phyloP scores from a whole-genome alignment of 2,888 invertebrate species.

The Electrophaes corylata region DNA sequence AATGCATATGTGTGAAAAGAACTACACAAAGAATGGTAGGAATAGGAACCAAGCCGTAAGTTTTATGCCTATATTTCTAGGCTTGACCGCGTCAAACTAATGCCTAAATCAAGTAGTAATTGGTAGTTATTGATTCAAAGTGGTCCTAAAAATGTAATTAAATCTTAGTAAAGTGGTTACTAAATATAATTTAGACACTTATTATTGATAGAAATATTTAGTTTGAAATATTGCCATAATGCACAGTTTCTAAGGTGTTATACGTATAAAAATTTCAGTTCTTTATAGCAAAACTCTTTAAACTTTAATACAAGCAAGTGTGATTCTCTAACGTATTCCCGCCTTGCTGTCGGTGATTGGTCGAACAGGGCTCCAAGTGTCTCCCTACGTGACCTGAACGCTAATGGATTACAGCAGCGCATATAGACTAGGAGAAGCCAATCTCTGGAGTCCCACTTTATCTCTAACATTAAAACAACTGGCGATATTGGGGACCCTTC shows the following conservation, averaged over 20 bases:
- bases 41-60: too few species aligned
- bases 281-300: conserved; percentile 36
- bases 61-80: too few species aligned
- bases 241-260: background rate
- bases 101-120: too few species aligned
- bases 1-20: too few species aligned
- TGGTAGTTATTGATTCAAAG: too few species aligned
- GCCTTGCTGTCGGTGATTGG: conserved; percentile 76
- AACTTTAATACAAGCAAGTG: conserved; percentile 51
- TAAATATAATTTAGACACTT: too few species aligned
- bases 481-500: background rate
- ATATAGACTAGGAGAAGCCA: conserved; percentile 18
- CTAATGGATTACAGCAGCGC: conserved; percentile 44
- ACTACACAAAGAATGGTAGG: too few species aligned
- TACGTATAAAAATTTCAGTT: background rate
- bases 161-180: too few species aligned
- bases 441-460: conserved; percentile 13
- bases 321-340: conserved; percentile 71
- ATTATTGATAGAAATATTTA: background rate
- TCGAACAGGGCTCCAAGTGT: conserved; percentile 76
- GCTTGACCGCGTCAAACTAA: too few species aligned
- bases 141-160: too few species aligned
- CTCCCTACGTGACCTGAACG: conserved; percentile 68
- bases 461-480: background rate
- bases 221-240: background rate